Base-by-base conservation (phyloP, 2,888 invertebrate species). In the Acrobasis suavella region DNA sequence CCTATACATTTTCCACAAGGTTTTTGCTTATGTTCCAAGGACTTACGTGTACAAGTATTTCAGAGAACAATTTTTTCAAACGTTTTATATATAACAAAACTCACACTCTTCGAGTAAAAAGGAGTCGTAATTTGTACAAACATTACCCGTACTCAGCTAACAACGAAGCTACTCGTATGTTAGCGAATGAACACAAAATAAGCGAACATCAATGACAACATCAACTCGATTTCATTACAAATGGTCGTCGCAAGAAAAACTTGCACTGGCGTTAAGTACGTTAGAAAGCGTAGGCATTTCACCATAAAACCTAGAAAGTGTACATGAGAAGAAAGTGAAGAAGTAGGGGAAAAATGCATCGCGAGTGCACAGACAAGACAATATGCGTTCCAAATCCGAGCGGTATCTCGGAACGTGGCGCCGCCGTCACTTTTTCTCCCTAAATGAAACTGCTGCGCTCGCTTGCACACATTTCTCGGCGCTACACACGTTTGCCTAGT, bases 221-320 rank as follows among this genome's bases (percentile, higher is more conserved):
- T 82, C 83, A 81, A 87, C 84, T 91, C 90, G 88, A 81, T 91
- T 90, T 89, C 90, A 87, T 89, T 86, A 78, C 80, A 79, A 85
- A 85, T 83, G 78, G 81, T 77, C 78, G 80, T 69, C 76, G 77
- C 78, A 81, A 85, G 89, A 90, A 91, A 90, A 91, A 89, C 91
- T 90, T 90, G 89, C 89, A 89, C 89, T 88, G 72, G 83, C 85
- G 87, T 85, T 87, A 46, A 46, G 46, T 46, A 88, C 86, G 88
- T 82, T 91, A 86, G 92, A 92, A 91, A 92, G 90, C 87, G 86
- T 80, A 85, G 84, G 76, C 87, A 89, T 89, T 90, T 92, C 89
- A 85, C 91, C 91, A 90, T 90, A 84, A 86, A 88, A 82, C 82
- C 86, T 91, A 91, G 91, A 92, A 91, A 92, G 92, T 91, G 87